Base-by-base conservation (phyloP, 1,140 invertebrate species). In the Bactericera cockerelli region DNA sequence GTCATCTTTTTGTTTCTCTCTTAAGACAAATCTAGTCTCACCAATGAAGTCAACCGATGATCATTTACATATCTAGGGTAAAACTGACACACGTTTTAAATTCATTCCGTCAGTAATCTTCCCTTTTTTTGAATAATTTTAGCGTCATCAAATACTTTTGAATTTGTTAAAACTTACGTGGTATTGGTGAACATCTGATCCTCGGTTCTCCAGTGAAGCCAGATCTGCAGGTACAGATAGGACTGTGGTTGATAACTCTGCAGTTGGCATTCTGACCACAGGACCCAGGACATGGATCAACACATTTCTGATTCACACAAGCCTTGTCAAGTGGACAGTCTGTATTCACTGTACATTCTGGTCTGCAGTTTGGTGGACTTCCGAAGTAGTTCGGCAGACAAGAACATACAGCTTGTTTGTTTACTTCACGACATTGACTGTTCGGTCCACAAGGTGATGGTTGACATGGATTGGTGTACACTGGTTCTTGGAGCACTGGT, bases 381-480 rank as follows among this genome's bases (percentile, higher is more conserved):
- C 86, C 84, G 26, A 81, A 72, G 64, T 83, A 86, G 55, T 79
- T 79, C 24, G 77, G 75, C 36, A 83, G 61, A 66, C 86, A 88
- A 49, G 82, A 80, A 62, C 86, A 89, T 14, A 83, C 79, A 13
- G 82, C 80, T 70, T 83, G 80, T 31, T 67, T 76, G 67, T 81
- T 80, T 49, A 81, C 70, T 68, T 79, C 74, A 68, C 79, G 72
- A 67, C 87, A 91, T 67, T 81, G 78, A 65, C 84, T 83, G 62
- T 89, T 87, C 0, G 81, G 75, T 16, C 84, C 87, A 70, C 87
- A 91, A 0, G 81, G 81, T 16, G 80, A 82, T n/a, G 82, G 81
- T 59, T 77, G 72, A 64, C 81, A 81, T 2, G 79, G 78, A 63
- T 81, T 70, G 2, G 64, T 66, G 42, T 70, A 65, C 1, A 68